Evolutionary conservation across 2,797 vertebrate species (phyloP), one percentile per base, ranked within the genome.

Genomic region (Limnodromus scolopaceus): DNA sequence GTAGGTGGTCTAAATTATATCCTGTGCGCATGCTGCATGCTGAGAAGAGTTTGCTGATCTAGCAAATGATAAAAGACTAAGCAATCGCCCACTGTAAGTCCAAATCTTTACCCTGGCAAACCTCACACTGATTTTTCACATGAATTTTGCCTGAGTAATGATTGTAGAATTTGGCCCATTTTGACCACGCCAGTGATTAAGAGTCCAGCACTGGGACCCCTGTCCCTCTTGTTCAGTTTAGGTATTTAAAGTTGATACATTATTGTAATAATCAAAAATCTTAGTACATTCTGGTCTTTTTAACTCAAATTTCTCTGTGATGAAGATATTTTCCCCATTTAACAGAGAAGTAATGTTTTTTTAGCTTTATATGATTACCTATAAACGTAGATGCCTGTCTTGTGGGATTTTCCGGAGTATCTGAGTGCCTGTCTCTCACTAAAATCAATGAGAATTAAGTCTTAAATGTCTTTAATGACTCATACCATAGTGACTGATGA

Each of bases 1-100:
- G 88, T 96, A 97, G 97, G 96, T 96, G 96, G 96, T 96, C 95
- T 89, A 49, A 94, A 96, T 89, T 87, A 93, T 94, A 92, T 95
- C 90, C 84, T 94, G 57, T 71, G 81, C 63, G 93, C 84, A 39
- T 0, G 1, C 45, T 87, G 74, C 90, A 46, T 12, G 81, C 94
- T 89, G 96, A 93, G 95, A 80, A 74, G 84, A 87, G 92, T 95
- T 95, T 97, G 95, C 94, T 96, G 94, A 94, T 97, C 81, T 92
- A 95, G 96, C 88, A 89, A 54, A 96, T 85, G 95, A 96, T 96
- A 94, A 94, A 96, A 97, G 93, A 83, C 90, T 57, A n/a, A 89
- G 88, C 69, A 75, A 48, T 95, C 92, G 85, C 82, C 68, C 78
- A 83, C 86, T 93, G 53, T 8, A 92, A 84, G 49, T 91, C 75